Conservation (phyloP, 2,888 invertebrate genomes). For the Habroteleia sp. region DNA sequence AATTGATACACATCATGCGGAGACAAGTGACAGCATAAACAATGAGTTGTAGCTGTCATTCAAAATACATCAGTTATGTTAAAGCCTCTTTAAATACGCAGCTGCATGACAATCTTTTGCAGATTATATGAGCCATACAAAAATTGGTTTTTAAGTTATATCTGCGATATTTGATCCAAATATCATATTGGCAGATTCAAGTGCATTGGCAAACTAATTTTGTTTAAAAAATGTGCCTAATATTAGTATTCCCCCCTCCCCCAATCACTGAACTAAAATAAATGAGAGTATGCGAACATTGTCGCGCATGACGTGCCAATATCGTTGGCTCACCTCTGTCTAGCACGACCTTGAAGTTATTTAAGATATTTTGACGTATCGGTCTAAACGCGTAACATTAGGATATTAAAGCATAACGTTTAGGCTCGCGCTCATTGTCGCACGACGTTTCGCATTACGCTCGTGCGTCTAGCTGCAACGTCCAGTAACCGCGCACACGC, state of each 20-base stretch:
- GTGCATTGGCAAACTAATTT: no score
- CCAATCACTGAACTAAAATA: slow-evolving; percentile 45
- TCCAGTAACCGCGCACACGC: slow-evolving; percentile 53
- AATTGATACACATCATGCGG: no score
- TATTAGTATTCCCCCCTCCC: slow-evolving; percentile 10
- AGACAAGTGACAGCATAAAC: not conserved
- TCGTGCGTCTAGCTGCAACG: slow-evolving; percentile 37
- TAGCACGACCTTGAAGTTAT: slow-evolving; percentile 43
- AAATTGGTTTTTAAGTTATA: no score
- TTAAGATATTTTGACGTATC: slow-evolving; percentile 15
- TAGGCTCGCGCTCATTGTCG: slow-evolving; percentile 28
- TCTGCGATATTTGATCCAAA: no score
- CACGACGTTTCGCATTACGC: slow-evolving; percentile 19
- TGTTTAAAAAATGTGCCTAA: no score
- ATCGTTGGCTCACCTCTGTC: slow-evolving; percentile 48
- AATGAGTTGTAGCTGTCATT: slow-evolving; percentile 6
- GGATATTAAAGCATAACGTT: not conserved
- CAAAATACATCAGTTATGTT: not conserved
- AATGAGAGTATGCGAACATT: slow-evolving; percentile 6
- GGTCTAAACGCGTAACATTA: not conserved
- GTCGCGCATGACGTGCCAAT: slow-evolving; percentile 45
- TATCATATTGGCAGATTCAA: no score
- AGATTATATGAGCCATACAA: no score
- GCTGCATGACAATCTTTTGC: no score
- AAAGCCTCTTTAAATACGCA: not conserved